Percentiles rank a stretch among this genome's conserved stretches.
phyloP scores from a whole-genome alignment of 2,797 vertebrate genomes.

The Macropus fuliginosus region DNA sequence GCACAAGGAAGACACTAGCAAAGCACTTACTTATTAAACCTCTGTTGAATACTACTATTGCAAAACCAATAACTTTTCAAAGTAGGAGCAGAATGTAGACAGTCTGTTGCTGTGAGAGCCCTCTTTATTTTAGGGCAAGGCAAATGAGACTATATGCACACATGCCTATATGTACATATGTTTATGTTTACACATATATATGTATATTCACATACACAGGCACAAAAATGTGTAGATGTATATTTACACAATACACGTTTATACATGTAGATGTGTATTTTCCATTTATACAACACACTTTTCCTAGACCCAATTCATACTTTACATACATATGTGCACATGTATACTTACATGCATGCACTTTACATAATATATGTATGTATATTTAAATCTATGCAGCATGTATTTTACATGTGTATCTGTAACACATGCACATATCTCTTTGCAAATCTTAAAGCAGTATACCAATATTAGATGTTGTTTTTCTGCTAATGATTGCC shows the following conservation, averaged over 20 bases:
- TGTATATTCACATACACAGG: not conserved
- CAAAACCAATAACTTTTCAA: not conserved
- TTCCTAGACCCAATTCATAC: not conserved
- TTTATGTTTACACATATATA: not conserved
- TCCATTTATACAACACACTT: not conserved
- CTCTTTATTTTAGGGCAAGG: conserved; percentile 45
- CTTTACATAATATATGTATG: not conserved
- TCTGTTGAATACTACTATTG: not conserved
- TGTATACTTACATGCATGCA: not conserved
- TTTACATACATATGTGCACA: not conserved
- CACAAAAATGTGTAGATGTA: not conserved
- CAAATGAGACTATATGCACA: not conserved
- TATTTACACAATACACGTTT: not conserved
- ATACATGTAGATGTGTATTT: not conserved
- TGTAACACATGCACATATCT: not conserved
- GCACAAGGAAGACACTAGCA: not conserved
- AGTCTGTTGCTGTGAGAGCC: conserved; percentile 15
- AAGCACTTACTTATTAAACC: not conserved
- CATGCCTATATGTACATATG: not conserved
- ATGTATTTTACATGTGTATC: too few species aligned
- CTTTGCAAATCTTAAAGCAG: not conserved
- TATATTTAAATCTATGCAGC: too few species aligned
- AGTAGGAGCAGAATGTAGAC: conserved; percentile 26
- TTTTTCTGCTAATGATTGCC: conserved; percentile 18
- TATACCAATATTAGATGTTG: not conserved